Percentiles rank a stretch among this genome's conserved stretches.
Evolutionary conservation across 64 coral and sea anemone genomes (phyloP).

Genomic region (Montipora cactus): DNA sequence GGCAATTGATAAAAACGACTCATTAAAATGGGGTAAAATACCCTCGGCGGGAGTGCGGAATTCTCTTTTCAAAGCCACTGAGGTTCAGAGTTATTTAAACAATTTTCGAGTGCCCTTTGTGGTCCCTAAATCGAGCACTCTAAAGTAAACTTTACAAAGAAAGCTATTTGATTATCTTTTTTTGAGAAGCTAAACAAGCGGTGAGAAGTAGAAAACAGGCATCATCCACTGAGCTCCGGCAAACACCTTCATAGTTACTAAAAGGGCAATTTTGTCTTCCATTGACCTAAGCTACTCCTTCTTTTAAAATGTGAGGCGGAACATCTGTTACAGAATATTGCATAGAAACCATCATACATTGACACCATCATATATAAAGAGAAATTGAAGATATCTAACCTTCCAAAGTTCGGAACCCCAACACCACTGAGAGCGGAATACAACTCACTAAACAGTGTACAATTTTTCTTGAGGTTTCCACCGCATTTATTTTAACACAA

Average conservation of each 20-base stretch:
- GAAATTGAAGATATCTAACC: background rate
- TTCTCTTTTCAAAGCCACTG: background rate
- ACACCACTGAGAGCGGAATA: background rate
- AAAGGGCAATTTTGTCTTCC: no score
- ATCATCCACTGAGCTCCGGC: no score
- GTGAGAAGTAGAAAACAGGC: background rate
- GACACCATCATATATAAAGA: background rate
- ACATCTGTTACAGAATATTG: constrained; percentile 9
- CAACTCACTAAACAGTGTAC: background rate
- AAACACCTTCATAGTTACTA: no score
- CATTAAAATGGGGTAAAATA: constrained; percentile 25
- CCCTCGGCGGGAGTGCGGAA: constrained; percentile 2
- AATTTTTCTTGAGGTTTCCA: background rate
- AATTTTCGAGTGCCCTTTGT: constrained; percentile 26
- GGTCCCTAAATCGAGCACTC: background rate
- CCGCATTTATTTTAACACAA: constrained; percentile 24
- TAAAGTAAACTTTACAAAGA: background rate
- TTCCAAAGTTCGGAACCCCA: background rate
- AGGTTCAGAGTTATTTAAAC: background rate
- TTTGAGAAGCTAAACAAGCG: no score
- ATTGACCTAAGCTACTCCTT: background rate
- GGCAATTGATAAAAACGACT: constrained; percentile 11
- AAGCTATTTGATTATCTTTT: background rate
- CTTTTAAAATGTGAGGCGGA: background rate
- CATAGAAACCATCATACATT: background rate